Percentiles rank a stretch among this genome's conserved stretches.
These are phyloP conservation scores for Brachionus manjavacas DNA, from an alignment of 1,140 invertebrate genomes.

Conservation along the genomic window DNA sequence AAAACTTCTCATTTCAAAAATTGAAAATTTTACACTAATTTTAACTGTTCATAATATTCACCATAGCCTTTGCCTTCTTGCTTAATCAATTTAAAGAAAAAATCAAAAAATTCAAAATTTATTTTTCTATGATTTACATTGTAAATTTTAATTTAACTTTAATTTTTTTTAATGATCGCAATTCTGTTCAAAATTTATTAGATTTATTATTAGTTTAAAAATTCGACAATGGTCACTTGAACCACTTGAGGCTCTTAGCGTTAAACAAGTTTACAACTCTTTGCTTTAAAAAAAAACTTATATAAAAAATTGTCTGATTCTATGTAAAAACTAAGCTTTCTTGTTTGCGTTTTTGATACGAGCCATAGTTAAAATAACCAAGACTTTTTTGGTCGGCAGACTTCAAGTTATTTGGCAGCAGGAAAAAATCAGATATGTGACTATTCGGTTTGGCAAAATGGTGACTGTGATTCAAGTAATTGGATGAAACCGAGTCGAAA, in stretches of 20 bases:
- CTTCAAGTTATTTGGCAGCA: conserved; percentile 1
- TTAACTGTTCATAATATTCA: too few relatives aligned
- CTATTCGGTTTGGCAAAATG: background rate
- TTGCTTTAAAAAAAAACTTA: background rate
- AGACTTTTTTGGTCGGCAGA: background rate
- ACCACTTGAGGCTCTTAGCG: background rate
- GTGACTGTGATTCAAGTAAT: conserved; percentile 1
- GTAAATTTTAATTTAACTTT: too few relatives aligned
- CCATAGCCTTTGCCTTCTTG: too few relatives aligned
- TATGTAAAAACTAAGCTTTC: background rate
- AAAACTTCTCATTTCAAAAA: too few relatives aligned
- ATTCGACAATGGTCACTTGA: background rate
- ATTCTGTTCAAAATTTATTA: background rate
- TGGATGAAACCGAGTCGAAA: background rate
- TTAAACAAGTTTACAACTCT: background rate
- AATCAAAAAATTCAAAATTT: too few relatives aligned
- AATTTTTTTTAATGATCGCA: too few relatives aligned
- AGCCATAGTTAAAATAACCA: background rate
- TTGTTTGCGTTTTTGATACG: background rate
- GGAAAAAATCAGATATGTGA: background rate
- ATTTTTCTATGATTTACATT: too few relatives aligned
- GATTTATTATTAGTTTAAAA: background rate
- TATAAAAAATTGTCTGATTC: background rate
- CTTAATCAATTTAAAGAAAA: too few relatives aligned
- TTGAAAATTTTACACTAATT: too few relatives aligned